Percentiles rank a stretch among this genome's conserved stretches.
These are phyloP conservation scores for Caenorhabditis parvicauda DNA, from an alignment of 2,888 invertebrate species.

Conservation along the genomic window DNA sequence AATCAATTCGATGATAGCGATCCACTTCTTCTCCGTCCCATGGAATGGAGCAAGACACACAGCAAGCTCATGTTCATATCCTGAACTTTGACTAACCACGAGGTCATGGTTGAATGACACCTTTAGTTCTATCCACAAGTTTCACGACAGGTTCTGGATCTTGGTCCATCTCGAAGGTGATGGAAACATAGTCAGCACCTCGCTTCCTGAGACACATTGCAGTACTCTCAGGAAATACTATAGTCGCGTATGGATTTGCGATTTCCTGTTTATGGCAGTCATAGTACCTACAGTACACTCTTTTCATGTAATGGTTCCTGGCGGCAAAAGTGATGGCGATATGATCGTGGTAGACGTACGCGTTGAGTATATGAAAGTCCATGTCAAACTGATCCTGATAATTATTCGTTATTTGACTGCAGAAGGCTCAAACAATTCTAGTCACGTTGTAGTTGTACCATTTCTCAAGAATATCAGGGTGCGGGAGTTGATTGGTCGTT, in stretches of 20 bases:
- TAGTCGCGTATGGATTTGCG: constrained; percentile 1
- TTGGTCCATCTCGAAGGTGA: neutral
- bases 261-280: constrained; percentile 14
- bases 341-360: too few species aligned
- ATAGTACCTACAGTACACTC: constrained; percentile 14
- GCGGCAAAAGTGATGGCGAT: too few species aligned
- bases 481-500: too few species aligned
- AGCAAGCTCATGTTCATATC: constrained; percentile 16
- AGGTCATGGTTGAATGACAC: too few species aligned
- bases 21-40: constrained; percentile 17
- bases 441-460: too few species aligned
- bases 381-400: too few species aligned
- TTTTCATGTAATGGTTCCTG: too few species aligned
- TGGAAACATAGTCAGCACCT: constrained; percentile 17
- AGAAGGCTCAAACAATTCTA: too few species aligned
- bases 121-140: constrained; percentile 6
- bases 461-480: too few species aligned
- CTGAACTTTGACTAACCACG: too few species aligned
- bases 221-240: constrained; percentile 12
- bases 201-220: constrained; percentile 14
- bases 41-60: constrained; percentile 17
- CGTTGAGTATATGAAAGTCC: too few species aligned
- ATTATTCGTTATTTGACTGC: too few species aligned
- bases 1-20: constrained; percentile 20
- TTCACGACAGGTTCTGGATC: constrained; percentile 6